Evolutionary conservation across 2,888 invertebrate genomes (phyloP).

Genomic region (Yponomeuta plumbellus): DNA sequence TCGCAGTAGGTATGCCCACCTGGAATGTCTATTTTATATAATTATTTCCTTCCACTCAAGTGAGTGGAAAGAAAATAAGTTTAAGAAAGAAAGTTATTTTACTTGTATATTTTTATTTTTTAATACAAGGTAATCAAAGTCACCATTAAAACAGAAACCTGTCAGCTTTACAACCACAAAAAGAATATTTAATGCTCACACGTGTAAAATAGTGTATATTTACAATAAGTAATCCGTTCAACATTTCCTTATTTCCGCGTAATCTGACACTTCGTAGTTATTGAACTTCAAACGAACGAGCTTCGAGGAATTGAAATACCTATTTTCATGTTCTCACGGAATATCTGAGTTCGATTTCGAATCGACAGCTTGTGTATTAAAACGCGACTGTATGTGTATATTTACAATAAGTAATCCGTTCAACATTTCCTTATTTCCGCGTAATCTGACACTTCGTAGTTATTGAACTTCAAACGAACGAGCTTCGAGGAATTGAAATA

Average conservation of each 20-base stretch:
- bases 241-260: slow-evolving; percentile 13
- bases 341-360: not conserved
- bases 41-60: too few relatives aligned
- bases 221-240: not conserved
- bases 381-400: not conserved
- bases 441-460: slow-evolving; percentile 9
- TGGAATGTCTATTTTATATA: too few relatives aligned
- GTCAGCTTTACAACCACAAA: not conserved
- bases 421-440: slow-evolving; percentile 13
- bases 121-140: not conserved
- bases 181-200: slow-evolving; percentile 1
- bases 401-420: too few relatives aligned
- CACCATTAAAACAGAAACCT: not conserved
- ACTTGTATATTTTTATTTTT: too few relatives aligned
- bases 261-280: slow-evolving; percentile 8
- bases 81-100: too few relatives aligned
- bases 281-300: not conserved
- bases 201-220: not conserved
- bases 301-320: not conserved
- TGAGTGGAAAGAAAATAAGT: too few relatives aligned
- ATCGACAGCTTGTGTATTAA: not conserved
- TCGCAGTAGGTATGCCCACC: too few relatives aligned
- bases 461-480: not conserved
- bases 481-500: not conserved
- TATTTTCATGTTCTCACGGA: not conserved